Conservation (phyloP, 2,888 invertebrate species). For the Caenorhabditis wallacei region DNA sequence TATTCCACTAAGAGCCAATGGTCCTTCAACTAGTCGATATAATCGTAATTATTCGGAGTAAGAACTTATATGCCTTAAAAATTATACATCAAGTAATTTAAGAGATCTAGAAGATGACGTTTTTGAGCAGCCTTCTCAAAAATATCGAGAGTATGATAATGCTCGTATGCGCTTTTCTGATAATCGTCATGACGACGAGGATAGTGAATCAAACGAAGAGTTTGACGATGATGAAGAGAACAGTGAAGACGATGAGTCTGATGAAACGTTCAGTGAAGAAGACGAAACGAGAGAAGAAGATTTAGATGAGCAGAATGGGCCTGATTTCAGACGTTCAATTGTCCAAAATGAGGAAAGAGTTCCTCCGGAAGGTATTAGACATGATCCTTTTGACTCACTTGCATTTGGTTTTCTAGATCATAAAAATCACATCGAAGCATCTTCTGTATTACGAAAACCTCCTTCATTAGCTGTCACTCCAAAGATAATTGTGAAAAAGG, state of each 20-base stretch:
- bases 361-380: too few species aligned
- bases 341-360: too few species aligned
- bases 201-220: conserved; percentile 13
- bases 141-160: neutral
- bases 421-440: too few species aligned
- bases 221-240: conserved; percentile 1
- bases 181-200: neutral
- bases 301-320: neutral
- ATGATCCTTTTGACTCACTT: too few species aligned
- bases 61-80: too few species aligned
- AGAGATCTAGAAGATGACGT: conserved; percentile 33
- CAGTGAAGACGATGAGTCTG: neutral
- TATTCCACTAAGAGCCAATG: neutral
- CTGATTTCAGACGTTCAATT: too few species aligned
- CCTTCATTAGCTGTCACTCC: too few species aligned
- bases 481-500: too few species aligned
- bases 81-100: neutral
- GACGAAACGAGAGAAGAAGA: neutral
- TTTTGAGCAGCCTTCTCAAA: neutral
- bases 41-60: neutral
- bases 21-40: neutral
- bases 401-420: too few species aligned
- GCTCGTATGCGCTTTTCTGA: neutral
- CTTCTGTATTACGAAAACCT: too few species aligned
- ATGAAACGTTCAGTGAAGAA: conserved; percentile 1